A percentile compares a stretch with the other conserved stretches of the same genome.
These are phyloP conservation scores for Corythoichthys haematopterus DNA, from an alignment of 2,113 vertebrate genomes.

Conservation along the genomic window DNA sequence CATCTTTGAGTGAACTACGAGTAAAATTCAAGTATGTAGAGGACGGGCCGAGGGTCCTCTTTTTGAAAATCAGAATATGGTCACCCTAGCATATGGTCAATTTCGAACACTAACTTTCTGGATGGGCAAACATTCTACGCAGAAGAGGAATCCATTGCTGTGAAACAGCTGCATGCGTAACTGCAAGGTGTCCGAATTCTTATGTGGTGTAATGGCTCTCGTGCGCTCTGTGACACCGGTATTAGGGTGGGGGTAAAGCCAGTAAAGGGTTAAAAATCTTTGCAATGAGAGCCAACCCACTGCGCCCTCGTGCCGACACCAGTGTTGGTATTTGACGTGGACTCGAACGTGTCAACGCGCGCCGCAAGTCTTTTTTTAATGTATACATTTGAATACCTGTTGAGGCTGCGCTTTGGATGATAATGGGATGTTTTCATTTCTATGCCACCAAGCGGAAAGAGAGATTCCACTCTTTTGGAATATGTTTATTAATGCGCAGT, in stretches of 20 bases:
- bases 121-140: background rate
- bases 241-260: conserved; percentile 15
- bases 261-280: conserved; percentile 45
- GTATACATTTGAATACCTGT: background rate
- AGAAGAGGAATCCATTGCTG: background rate
- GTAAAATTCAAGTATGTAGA: too few relatives aligned
- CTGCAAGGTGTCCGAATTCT: background rate
- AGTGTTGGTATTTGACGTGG: conserved; percentile 56
- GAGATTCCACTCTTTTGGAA: conserved; percentile 51
- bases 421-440: conserved; percentile 31
- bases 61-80: too few relatives aligned
- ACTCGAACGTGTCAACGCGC: conserved; percentile 71
- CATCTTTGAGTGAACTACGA: too few relatives aligned
- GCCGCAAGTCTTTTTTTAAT: conserved; percentile 11
- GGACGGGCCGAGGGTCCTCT: too few relatives aligned
- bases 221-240: background rate
- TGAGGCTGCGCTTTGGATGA: conserved; percentile 37
- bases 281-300: conserved; percentile 43
- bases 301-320: conserved; percentile 40
- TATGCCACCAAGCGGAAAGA: conserved; percentile 19
- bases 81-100: too few relatives aligned
- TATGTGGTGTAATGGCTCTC: background rate
- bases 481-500: conserved; percentile 47
- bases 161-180: background rate
- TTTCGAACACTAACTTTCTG: too few relatives aligned